These are phyloP conservation scores for Meloidogyne chitwoodi DNA, from an alignment of 1,140 invertebrate genomes.

Conservation along the genomic window DNA sequence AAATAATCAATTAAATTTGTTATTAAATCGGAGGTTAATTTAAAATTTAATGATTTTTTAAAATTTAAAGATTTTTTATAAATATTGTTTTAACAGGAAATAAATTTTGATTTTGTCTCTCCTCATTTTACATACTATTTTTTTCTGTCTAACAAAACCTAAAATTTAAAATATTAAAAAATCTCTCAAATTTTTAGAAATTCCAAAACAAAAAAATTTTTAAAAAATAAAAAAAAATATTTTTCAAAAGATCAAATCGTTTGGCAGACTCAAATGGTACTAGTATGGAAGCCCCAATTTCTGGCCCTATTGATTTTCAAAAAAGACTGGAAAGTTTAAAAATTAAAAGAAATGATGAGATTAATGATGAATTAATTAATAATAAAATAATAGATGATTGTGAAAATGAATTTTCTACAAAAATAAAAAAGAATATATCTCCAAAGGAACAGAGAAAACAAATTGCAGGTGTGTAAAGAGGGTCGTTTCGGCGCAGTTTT, in stretches of 20 bases:
- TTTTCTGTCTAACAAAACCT: too few species aligned
- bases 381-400: too few species aligned
- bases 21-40: not conserved
- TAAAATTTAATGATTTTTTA: too few species aligned
- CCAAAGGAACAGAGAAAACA: not conserved
- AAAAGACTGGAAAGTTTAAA: not conserved
- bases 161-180: too few species aligned
- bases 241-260: not conserved
- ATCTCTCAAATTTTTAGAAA: too few species aligned
- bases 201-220: too few species aligned
- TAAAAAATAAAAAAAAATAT: not conserved
- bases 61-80: too few species aligned
- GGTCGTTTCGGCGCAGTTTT: too few species aligned
- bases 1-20: not conserved
- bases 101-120: too few species aligned
- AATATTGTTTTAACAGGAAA: too few species aligned
- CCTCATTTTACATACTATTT: too few species aligned
- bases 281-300: not conserved
- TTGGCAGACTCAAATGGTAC: not conserved
- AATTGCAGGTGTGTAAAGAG: too few species aligned
- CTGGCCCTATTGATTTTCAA: not conserved
- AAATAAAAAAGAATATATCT: not conserved
- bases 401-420: not conserved
- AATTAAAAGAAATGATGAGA: not conserved
- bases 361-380: not conserved